phyloP scores from a whole-genome alignment of 2,797 vertebrate species.

The Hemitrygon akajei region DNA sequence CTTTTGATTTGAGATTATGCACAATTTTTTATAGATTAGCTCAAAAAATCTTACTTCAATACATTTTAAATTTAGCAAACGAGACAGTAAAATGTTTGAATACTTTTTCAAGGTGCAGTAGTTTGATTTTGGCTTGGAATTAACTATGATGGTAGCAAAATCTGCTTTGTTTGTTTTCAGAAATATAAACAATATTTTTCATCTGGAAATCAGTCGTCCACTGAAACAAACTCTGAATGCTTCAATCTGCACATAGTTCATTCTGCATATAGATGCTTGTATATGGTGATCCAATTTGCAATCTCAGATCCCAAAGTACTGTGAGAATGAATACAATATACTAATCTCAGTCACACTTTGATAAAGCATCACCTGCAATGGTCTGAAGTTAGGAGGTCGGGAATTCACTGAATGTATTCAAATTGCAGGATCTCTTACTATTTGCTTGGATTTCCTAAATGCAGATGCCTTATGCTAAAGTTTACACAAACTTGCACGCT shows the following conservation, averaged over 20 bases:
- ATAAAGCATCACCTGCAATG: background rate
- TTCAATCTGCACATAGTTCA: too few relatives aligned
- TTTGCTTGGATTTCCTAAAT: background rate
- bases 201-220: background rate
- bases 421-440: background rate
- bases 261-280: too few relatives aligned
- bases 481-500: background rate
- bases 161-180: background rate
- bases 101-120: background rate
- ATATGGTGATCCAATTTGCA: too few relatives aligned
- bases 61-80: too few relatives aligned
- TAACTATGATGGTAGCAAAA: background rate
- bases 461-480: background rate
- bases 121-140: background rate
- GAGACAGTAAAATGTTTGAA: too few relatives aligned
- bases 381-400: background rate
- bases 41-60: too few relatives aligned
- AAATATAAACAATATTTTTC: background rate
- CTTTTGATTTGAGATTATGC: too few relatives aligned
- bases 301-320: too few relatives aligned
- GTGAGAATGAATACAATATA: too few relatives aligned
- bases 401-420: background rate
- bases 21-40: too few relatives aligned
- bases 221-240: too few relatives aligned
- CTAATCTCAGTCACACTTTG: too few relatives aligned